A percentile compares a stretch with the other conserved stretches of the same genome.
These are phyloP conservation scores for Thecocarcelia acutangulata DNA, from an alignment of 2,888 invertebrate species.

Conservation along the genomic window DNA sequence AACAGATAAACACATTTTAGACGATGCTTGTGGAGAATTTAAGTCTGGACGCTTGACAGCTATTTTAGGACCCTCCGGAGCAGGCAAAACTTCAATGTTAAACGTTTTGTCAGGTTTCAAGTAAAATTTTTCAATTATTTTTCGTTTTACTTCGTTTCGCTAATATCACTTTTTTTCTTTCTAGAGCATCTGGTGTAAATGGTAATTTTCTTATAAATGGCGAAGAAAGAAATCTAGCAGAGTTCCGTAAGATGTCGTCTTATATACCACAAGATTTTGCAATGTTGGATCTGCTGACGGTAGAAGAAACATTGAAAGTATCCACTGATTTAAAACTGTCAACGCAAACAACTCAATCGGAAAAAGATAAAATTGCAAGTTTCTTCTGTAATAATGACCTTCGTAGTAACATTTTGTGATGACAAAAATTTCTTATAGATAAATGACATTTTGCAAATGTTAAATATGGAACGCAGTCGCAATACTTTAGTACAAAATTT, in stretches of 20 bases:
- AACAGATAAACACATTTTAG: conserved; percentile 81
- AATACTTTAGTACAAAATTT: conserved; percentile 86
- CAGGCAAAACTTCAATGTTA: conserved; percentile 89
- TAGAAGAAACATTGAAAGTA: conserved; percentile 90
- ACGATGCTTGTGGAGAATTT: conserved; percentile 84
- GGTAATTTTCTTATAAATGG: conserved; percentile 89
- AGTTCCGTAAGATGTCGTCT: conserved; percentile 84
- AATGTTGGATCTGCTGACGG: conserved; percentile 90
- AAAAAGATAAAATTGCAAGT: conserved; percentile 87
- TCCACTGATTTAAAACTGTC: conserved; percentile 93
- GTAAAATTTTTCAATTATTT: conserved; percentile 80
- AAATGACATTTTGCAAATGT: conserved; percentile 88
- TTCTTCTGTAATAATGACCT: neutral
- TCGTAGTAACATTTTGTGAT: too few species aligned
- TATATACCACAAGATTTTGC: conserved; percentile 95
- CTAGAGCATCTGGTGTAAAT: conserved; percentile 79
- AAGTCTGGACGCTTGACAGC: conserved; percentile 85
- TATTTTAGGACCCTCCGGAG: conserved; percentile 87
- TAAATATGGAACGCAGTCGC: conserved; percentile 86
- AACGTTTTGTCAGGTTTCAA: conserved; percentile 88
- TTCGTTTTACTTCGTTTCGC: conserved; percentile 37
- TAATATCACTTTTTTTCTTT: neutral
- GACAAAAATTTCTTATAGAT: conserved; percentile 83
- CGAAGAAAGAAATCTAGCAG: conserved; percentile 84
- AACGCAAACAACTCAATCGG: conserved; percentile 83